These are phyloP conservation scores for Paralichthys olivaceus DNA, from an alignment of 2,113 vertebrate species.

Conservation along the genomic window DNA sequence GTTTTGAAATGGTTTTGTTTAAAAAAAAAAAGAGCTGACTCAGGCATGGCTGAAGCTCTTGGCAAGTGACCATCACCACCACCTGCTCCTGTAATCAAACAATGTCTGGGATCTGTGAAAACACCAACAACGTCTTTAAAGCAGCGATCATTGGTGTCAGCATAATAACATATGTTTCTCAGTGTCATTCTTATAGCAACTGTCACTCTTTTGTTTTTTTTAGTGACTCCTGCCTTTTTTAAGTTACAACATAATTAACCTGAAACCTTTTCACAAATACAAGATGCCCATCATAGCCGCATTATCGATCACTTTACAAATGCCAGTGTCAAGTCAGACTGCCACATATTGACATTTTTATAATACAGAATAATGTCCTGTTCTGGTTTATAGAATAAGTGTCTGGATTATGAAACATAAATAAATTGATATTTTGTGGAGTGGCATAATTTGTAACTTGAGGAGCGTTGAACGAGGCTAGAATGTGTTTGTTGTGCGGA, in stretches of 20 bases:
- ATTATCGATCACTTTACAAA: background rate
- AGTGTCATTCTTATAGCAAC: background rate
- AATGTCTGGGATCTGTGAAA: background rate
- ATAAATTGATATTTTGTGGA: background rate
- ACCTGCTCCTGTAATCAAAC: background rate
- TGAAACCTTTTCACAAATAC: conserved; percentile 1
- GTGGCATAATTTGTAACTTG: conserved; percentile 2
- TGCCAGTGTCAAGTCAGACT: conserved; percentile 1
- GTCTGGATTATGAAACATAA: background rate
- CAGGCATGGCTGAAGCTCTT: background rate
- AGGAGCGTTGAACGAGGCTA: background rate
- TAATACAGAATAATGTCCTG: background rate
- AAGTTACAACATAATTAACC: background rate
- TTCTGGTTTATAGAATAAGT: background rate
- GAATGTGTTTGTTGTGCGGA: background rate
- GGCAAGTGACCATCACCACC: background rate
- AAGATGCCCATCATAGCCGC: background rate
- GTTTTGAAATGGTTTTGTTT: no score
- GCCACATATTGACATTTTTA: background rate
- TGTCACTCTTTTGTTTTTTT: background rate
- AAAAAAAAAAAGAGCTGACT: no score
- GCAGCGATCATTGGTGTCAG: background rate
- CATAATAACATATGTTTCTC: no score
- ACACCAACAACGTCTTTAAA: background rate
- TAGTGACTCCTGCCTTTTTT: background rate